Base-by-base conservation (phyloP, 1,140 invertebrate genomes). In the Aphelinus atriplicis region DNA sequence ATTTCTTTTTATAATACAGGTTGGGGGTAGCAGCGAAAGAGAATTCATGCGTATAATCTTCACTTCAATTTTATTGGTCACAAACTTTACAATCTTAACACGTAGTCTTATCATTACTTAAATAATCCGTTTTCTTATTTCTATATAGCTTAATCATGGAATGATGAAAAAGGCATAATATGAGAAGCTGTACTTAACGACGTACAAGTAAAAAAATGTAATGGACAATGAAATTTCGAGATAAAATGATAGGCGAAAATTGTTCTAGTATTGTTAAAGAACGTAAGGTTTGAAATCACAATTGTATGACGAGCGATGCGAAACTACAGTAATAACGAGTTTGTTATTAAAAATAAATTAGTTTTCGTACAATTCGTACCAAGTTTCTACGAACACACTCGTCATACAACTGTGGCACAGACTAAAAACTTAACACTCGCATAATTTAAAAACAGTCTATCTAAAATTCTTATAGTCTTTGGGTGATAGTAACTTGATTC, bases 371-470 rank as follows among this genome's bases (percentile, higher is more conserved):
- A 73, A 67, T 61, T 68, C 57, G 57, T 62, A 55, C 48, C 55
- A 60, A 55, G 5, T 73, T 50, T 67, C 71, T 53, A 73, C 57
- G 48, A 46, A 43, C 66, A 63, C 45, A 60, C 66, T 74, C 60
- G 53, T 57, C 73, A 57, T 69, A 43, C 66, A 69, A 74, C 5
- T 73, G 76, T 78, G 74, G 72, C 60, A 51, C 9, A 26, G 26
- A 26, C 67, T 47, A 67, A 74, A 51, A 78, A 65, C 51, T 69
- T 62, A 74, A 74, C 69, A 69, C 73, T 74, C 66, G 68, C 43
- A 26, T 60, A 64, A 79, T 73, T 80, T 66, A 73, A 69, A 51
- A 78, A 78, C 75, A 79, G 77, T 81, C 80, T 80, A 74, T 77
- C 74, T 77, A 75, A 73, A 63, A 73, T 73, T 51, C 73, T 80